Evolutionary conservation across 2,888 invertebrate species (phyloP), one percentile per base, ranked within the genome.

Genomic region (Sialis lutaria): DNA sequence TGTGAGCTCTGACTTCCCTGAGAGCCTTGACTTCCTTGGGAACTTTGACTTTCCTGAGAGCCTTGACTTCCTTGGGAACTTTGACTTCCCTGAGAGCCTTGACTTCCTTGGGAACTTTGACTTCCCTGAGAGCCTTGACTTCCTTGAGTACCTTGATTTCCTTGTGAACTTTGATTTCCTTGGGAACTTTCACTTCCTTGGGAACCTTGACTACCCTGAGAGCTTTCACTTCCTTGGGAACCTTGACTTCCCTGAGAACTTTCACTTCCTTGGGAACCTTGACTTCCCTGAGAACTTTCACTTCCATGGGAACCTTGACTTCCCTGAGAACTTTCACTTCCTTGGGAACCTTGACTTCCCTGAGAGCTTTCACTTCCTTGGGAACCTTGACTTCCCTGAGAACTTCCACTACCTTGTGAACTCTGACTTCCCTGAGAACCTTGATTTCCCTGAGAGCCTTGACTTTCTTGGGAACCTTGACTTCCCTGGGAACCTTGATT

Each of bases 341-440:
- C 6, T 37, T 37, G 37, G 6, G 10, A n/a, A 7, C 10, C 1
- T 37, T 37, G 37, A 33, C 45, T 50, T 7, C 50, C 45, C 37
- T 47, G 41, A 34, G 46, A 8, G 10, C 50, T 49, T 47, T 45
- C 40, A 22, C 50, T 48, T 42, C 54, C 54, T 45, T 45, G 50
- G 34, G 47, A 48, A 4, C 50, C 41, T 45, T 49, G 45, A 30
- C 33, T 42, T 47, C 53, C 50, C 37, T 45, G 44, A 7, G 77
- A 79, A 48, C 72, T 69, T 1, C 74, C 74, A 55, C 82, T 82
- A 44, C 66, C 61, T 55, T 79, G 82, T 45, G 77, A 74, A 55
- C 72, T 72, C 54, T 65, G 68, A 33, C 44, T 46, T 12, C 41
- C 47, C 4, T 33, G 30, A 12, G 31, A 32, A 37, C 47, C 45